These are phyloP conservation scores for Pluvialis apricaria DNA, from an alignment of 2,113 vertebrate genomes.

Conservation along the genomic window DNA sequence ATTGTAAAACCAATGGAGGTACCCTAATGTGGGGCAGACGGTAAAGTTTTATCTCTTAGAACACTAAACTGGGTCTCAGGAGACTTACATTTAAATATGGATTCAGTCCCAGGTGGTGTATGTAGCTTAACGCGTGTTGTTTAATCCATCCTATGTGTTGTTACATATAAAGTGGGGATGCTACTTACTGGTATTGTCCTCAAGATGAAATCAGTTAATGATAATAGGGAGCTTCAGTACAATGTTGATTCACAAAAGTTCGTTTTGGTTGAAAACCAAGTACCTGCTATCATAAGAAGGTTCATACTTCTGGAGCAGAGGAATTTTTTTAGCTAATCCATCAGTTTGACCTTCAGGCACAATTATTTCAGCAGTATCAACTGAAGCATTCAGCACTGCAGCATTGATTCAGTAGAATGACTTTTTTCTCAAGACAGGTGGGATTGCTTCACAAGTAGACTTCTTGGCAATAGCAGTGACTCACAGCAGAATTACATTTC, in stretches of 20 bases:
- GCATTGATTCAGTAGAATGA: not conserved
- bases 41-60: not conserved
- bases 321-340: not conserved
- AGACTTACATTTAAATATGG: not conserved
- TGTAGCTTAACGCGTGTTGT: not conserved
- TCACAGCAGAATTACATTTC: not conserved
- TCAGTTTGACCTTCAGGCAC: not conserved
- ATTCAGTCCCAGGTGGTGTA: not conserved
- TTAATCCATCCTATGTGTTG: not conserved
- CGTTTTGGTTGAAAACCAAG: not conserved
- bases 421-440: not conserved
- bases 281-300: not conserved
- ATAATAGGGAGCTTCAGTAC: not conserved
- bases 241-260: not conserved
- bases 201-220: not conserved
- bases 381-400: not conserved
- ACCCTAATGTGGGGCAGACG: not conserved
- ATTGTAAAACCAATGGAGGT: not conserved
- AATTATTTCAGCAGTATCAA: not conserved
- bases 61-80: not conserved
- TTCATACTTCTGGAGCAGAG: not conserved
- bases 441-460: not conserved
- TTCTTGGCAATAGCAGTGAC: not conserved
- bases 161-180: not conserved
- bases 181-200: not conserved